phyloP scores from a whole-genome alignment of 2,888 invertebrate genomes.

The Tipula lateralis region DNA sequence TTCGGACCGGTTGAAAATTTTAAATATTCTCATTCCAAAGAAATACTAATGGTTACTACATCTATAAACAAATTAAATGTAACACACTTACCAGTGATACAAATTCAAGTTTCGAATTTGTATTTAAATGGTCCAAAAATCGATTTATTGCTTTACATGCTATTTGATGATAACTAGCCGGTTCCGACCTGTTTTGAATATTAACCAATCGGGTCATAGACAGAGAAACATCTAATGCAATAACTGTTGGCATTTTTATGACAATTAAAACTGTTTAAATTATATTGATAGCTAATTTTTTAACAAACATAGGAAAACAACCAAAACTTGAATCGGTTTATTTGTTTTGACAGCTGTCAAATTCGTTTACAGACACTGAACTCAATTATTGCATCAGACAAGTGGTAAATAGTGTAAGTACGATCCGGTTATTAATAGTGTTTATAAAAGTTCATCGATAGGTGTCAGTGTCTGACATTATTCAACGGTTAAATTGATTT shows the following conservation, averaged over 20 bases:
- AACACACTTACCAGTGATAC: slow-evolving; percentile 27
- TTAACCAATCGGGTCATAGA: slow-evolving; percentile 44
- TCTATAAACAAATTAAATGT: neutral
- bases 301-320: neutral
- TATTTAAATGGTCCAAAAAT: slow-evolving; percentile 44
- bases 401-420: neutral
- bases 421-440: neutral
- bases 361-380: neutral
- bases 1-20: neutral
- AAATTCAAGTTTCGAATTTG: slow-evolving; percentile 43
- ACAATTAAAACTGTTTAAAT: neutral
- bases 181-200: slow-evolving; percentile 38
- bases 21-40: neutral
- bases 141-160: slow-evolving; percentile 46
- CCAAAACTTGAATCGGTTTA: neutral
- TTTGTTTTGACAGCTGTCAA: neutral
- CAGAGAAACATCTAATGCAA: slow-evolving; percentile 47
- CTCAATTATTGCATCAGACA: neutral
- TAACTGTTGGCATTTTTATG: slow-evolving; percentile 46
- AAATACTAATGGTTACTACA: neutral
- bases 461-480: too few relatives aligned
- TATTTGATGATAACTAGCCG: slow-evolving; percentile 44
- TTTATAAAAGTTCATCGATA: too few relatives aligned
- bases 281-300: neutral
- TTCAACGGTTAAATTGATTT: too few relatives aligned